phyloP scores from a whole-genome alignment of 2,888 invertebrate genomes.

The Phaonia tiefii region DNA sequence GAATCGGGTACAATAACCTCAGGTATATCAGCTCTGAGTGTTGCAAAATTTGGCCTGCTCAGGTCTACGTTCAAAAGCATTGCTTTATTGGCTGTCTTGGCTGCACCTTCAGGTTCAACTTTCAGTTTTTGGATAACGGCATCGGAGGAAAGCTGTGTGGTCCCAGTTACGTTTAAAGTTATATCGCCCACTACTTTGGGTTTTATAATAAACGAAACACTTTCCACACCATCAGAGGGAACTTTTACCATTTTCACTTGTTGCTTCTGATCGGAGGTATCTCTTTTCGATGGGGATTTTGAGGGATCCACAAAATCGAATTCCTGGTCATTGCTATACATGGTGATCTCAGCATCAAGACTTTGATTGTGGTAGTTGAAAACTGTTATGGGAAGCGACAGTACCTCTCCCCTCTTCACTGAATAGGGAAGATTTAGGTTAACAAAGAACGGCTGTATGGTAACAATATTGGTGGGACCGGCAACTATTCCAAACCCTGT shows the following conservation, averaged over 20 bases:
- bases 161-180: slow-evolving; percentile 86
- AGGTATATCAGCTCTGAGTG: slow-evolving; percentile 83
- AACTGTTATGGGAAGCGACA: slow-evolving; percentile 92
- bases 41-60: background rate
- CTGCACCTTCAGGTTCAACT: slow-evolving; percentile 88
- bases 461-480: slow-evolving; percentile 83
- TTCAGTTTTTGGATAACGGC: slow-evolving; percentile 84
- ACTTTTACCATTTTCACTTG: slow-evolving; percentile 79
- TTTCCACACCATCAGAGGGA: slow-evolving; percentile 86
- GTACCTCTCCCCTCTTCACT: slow-evolving; percentile 89
- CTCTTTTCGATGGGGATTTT: slow-evolving; percentile 64
- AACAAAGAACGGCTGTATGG: slow-evolving; percentile 89
- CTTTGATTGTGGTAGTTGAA: slow-evolving; percentile 91
- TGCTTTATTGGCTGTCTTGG: slow-evolving; percentile 75
- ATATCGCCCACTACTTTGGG: slow-evolving; percentile 86
- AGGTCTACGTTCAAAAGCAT: background rate
- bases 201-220: slow-evolving; percentile 85
- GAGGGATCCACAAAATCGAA: slow-evolving; percentile 83
- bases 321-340: slow-evolving; percentile 89
- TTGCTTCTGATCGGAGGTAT: slow-evolving; percentile 79
- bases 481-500: slow-evolving; percentile 87
- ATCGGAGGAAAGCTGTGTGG: slow-evolving; percentile 78
- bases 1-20: slow-evolving; percentile 82
- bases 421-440: slow-evolving; percentile 88
- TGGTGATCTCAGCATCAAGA: slow-evolving; percentile 87